Conservation (phyloP, 1,140 invertebrate genomes). For the Heliconius hermathena region DNA sequence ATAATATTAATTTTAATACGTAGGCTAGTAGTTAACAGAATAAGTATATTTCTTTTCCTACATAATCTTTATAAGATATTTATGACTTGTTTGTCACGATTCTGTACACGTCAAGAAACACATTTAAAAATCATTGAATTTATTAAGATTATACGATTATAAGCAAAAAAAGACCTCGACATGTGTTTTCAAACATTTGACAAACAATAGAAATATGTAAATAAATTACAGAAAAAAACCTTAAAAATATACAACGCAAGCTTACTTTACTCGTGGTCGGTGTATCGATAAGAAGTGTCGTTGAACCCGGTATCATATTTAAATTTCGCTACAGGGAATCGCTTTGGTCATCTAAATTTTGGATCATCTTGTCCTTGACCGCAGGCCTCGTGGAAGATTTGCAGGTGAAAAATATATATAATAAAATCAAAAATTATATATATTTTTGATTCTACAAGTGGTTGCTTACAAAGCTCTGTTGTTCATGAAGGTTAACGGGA, state of each 20-base stretch:
- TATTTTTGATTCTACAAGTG: background rate
- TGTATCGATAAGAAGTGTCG: conserved; percentile 39
- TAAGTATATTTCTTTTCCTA: background rate
- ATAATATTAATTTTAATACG: too few relatives aligned
- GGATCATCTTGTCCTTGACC: conserved; percentile 55
- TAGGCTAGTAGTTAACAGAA: too few relatives aligned
- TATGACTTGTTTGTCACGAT: background rate
- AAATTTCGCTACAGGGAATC: conserved; percentile 40
- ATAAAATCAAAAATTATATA: background rate
- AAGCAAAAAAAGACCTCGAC: background rate
- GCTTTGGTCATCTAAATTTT: conserved; percentile 57
- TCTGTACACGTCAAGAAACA: background rate
- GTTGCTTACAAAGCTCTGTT: conserved; percentile 12
- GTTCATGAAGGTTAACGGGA: conserved; percentile 38
- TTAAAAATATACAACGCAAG: conserved; percentile 15
- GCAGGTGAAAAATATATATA: conserved; percentile 49
- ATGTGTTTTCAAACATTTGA: conserved; percentile 28
- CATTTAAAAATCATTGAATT: background rate
- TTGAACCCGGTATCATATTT: conserved; percentile 42
- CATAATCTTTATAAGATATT: background rate
- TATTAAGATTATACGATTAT: background rate
- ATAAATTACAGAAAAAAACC: background rate
- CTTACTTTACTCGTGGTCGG: conserved; percentile 24
- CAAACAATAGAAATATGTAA: background rate
- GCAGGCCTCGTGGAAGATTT: conserved; percentile 44